Evolutionary conservation across 2,888 invertebrate genomes (phyloP), one percentile per base, ranked within the genome.

Genomic region (Chesias legatella): DNA sequence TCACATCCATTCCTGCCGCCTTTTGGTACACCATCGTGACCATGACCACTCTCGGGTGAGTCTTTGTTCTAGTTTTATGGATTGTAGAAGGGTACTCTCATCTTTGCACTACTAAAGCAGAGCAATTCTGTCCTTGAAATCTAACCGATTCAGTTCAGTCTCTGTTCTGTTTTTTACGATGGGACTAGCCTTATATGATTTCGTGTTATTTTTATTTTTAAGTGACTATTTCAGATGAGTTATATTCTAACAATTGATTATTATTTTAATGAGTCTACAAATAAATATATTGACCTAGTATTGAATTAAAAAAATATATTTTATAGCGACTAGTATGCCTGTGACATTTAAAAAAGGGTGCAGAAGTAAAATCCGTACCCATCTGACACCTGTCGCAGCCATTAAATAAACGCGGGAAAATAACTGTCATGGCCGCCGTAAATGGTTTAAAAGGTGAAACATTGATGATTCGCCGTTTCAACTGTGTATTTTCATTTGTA

Each of bases 1-100:
- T 99, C 91, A 99, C 98, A 52, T 98, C 98, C 79, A 99, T 99
- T 89, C 99, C 99, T 45, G 98, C 98, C 39, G 98, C 99, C 60
- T 99, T 99, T 88, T 99, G 99, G 99, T 99, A 99, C 90, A 99
- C 99, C 74, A 99, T 99, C 74, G 99, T 99, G 74, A 99, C 99
- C 60, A 99, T 99, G 98, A 99, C 99, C 47, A 99, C 99, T 33
- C 89, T 99, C 56, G 98, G 99, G 98, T 99, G 86, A 95, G 96
- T 94, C 35, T 24, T 51, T 33, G 29, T 36, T 33, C 40, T 36
- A 41, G 36, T 24, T 29, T 36, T 36, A 37, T 17, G 13, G 13
- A 17, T 17, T 17, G 3, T 17, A 17, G 13, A 17, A 17, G 13
- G 13, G 13, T 17, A 17, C 5, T 17, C 13, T 17, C 13, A 17